Evolutionary conservation across 2,797 vertebrate genomes (phyloP), one percentile per base, ranked within the genome.

Genomic region (Decapterus maruadsi): DNA sequence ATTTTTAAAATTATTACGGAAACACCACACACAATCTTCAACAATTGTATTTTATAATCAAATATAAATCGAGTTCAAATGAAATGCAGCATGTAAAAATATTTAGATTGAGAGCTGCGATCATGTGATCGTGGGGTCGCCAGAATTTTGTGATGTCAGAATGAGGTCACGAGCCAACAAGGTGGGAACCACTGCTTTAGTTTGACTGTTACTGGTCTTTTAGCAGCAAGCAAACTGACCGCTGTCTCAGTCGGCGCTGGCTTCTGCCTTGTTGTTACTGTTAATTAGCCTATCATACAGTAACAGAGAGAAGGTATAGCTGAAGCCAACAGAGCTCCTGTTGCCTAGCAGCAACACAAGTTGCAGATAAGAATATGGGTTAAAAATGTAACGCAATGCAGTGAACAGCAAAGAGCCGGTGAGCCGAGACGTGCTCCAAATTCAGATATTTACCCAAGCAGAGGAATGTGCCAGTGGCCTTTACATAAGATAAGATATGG

Each of bases 301-400:
- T n/a, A 54, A 83, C 74, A 60, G 75, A 85, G 74, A 57, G n/a
- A 78, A 83, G 77, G 68, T 91, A 77, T 83, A 88, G 84, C 75
- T 58, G 46, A 81, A 87, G 78, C 83, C 77, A 83, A 64, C 82
- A 43, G 67, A 31, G 68, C n/a, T 80, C 71, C 62, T 90, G 93
- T 95, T 94, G 91, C 93, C 87, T 90, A 90, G 93, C 91, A 94
- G 92, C 92, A 91, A 71, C 85, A 58, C 75, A 71, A 83, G 75
- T 71, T 89, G 78, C 83, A 81, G 84, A 89, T 91, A 89, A 89
- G 85, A 82, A 82, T 84, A 86, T 86, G 65, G 67, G 73, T 90
- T 89, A 77, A 84, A 92, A 91, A 91, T 90, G 73, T 80, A 81
- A 83, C 69, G 77, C 75, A 62, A 66, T 80, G 86, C 90, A 77